phyloP scores from a whole-genome alignment of 2,888 invertebrate genomes.

The Cremastinae sp. region DNA sequence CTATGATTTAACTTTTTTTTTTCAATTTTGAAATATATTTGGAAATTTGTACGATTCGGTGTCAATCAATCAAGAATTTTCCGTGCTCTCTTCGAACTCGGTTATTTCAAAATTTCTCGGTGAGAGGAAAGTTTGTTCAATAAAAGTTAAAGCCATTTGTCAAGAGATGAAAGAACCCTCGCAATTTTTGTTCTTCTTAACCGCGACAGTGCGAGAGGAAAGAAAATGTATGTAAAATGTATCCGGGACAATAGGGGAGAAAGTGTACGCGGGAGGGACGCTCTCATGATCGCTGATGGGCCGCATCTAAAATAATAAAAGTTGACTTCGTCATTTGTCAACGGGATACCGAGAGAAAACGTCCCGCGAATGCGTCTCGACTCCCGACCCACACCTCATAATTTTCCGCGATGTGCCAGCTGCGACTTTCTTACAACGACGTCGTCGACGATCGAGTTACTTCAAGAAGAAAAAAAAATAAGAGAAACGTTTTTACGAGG shows the following conservation, averaged over 20 bases:
- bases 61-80: background rate
- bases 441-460: conserved; percentile 56
- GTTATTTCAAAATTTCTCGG: no score
- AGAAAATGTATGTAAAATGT: conserved; percentile 78
- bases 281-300: conserved; percentile 69
- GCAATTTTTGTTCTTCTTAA: conserved; percentile 31
- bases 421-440: conserved; percentile 65
- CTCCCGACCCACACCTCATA: conserved; percentile 71
- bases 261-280: conserved; percentile 34
- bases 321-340: conserved; percentile 80
- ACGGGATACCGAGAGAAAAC: conserved; percentile 63
- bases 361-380: conserved; percentile 63
- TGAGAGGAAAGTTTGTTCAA: conserved; percentile 74
- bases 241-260: conserved; percentile 63
- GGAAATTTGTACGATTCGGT: background rate
- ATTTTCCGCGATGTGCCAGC: conserved; percentile 74
- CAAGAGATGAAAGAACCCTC: conserved; percentile 68
- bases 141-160: conserved; percentile 78
- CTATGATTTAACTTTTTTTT: no score
- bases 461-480: conserved; percentile 8
- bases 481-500: conserved; percentile 31
- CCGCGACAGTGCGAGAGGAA: conserved; percentile 27
- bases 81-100: background rate
- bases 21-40: background rate
- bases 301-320: conserved; percentile 81